Evolutionary conservation across 2,113 vertebrate species (phyloP), one percentile per base, ranked within the genome.

Genomic region (Pachycephala philippinensis): DNA sequence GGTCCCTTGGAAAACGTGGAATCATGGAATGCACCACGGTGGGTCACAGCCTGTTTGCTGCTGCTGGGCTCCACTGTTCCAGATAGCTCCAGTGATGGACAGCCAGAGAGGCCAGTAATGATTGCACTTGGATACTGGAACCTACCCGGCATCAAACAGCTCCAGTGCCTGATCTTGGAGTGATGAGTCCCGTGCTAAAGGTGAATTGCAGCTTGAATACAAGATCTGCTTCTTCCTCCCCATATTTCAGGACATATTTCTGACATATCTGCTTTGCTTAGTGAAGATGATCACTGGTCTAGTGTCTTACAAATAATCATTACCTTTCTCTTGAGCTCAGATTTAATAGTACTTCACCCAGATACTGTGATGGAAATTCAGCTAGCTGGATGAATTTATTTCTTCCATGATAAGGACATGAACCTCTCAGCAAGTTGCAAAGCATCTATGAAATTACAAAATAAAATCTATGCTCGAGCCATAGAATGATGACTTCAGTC

Each of bases 371-470:
- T 68, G 53, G 65, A 94, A 94, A 69, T 75, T 64, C 74, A 89
- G 52, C 69, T 87, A 42, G 50, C 91, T 53, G 69, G 20, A 74
- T 57, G 33, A 60, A 87, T 95, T 76, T 81, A 78, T 85, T 92
- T 76, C 49, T 91, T 89, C 45, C 60, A 28, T 68, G 74, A 44
- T 65, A 82, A 76, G 40, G 49, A 84, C 20, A 9, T 23, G 56
- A 77, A 84, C 22, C 27, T 84, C 35, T 84, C 33, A 63, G 56
- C 49, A 70, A 49, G 31, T 63, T 52, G 31, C 68, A 75, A 93
- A 88, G 28, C 2, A 2, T 64, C 19, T 71, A 10, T 89, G 69
- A 94, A 95, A 89, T 94, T 40, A 28, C 35, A 77, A 81, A 82
- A 57, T 31, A 85, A 79, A 86, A 60, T 75, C 72, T 74, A 8